Evolutionary conservation across 1,140 invertebrate species (phyloP), one percentile per base, ranked within the genome.

Genomic region (Thrips palmi): DNA sequence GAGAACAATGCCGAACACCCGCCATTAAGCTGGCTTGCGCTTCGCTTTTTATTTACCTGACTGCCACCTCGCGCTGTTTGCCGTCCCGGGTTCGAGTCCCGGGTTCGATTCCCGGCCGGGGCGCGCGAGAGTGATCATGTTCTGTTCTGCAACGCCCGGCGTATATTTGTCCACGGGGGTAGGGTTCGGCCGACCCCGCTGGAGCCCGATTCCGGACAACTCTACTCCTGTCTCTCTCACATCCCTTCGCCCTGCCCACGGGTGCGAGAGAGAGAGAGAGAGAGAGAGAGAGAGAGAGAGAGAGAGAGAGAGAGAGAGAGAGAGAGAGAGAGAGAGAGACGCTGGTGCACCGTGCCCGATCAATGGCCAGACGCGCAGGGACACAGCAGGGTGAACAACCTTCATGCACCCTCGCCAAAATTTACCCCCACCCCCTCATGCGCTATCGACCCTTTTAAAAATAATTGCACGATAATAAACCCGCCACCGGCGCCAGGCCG

Each of bases 291-390:
- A 12, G n/a, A 12, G 29, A 4, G 29, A 12, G 29, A 31, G 29
- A 31, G 29, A 31, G 29, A 31, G 29, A 12, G 29, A 12, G 29
- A 31, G 29, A 31, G 29, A 12, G 29, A 12, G 29, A 4, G 29
- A 31, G 29, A 31, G 29, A 31, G 29, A 31, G 29, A 31, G 29
- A n/a, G 29, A 6, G 4, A n/a, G 29, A 31, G 18, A 31, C 12
- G n/a, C 29, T 31, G 29, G 29, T 17, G 4, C 6, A 31, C 29
- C n/a, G n/a, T 6, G 29, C 29, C n/a, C n/a, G n/a, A n/a, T n/a
- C n/a, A n/a, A n/a, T n/a, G n/a, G n/a, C n/a, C n/a, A n/a, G n/a
- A n/a, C n/a, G n/a, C n/a, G n/a, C n/a, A n/a, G n/a, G n/a, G n/a
- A n/a, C n/a, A n/a, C n/a, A n/a, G n/a, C n/a, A n/a, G n/a, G n/a